phyloP scores from a whole-genome alignment of 2,888 invertebrate species.

The Carterocephalus palaemon region DNA sequence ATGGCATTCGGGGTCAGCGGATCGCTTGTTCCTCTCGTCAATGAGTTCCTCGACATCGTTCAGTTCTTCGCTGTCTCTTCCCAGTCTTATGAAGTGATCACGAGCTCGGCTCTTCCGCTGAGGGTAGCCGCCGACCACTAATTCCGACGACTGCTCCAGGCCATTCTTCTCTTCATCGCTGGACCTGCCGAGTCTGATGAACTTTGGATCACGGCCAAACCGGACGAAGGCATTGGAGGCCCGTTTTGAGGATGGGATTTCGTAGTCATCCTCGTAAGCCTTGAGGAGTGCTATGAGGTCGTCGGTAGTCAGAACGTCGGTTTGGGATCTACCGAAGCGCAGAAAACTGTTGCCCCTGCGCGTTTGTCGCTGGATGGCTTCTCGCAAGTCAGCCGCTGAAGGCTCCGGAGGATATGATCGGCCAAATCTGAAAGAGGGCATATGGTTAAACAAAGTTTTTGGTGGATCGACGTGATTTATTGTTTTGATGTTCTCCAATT shows the following conservation, averaged over 20 bases:
- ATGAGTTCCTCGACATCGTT: slow-evolving; percentile 46
- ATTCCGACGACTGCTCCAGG: slow-evolving; percentile 47
- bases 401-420: slow-evolving; percentile 65
- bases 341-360: slow-evolving; percentile 64
- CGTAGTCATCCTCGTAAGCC: slow-evolving; percentile 63
- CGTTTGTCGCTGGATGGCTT: slow-evolving; percentile 51
- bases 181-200: slow-evolving; percentile 71
- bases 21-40: slow-evolving; percentile 59
- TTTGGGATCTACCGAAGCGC: slow-evolving; percentile 65
- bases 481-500: no score
- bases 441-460: no score
- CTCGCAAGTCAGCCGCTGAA: slow-evolving; percentile 63
- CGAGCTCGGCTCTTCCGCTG: slow-evolving; percentile 65
- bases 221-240: slow-evolving; percentile 57
- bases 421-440: slow-evolving; percentile 60
- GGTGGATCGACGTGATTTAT: no score
- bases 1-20: slow-evolving; percentile 45
- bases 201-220: slow-evolving; percentile 66
- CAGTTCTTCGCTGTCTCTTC: slow-evolving; percentile 63
- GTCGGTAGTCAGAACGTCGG: slow-evolving; percentile 55
- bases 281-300: slow-evolving; percentile 60
- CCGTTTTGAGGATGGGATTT: slow-evolving; percentile 49
- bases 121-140: slow-evolving; percentile 51
- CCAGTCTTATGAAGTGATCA: slow-evolving; percentile 67
- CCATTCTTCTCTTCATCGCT: slow-evolving; percentile 49